phyloP scores from a whole-genome alignment of 2,888 invertebrate genomes.

The Nezara viridula region DNA sequence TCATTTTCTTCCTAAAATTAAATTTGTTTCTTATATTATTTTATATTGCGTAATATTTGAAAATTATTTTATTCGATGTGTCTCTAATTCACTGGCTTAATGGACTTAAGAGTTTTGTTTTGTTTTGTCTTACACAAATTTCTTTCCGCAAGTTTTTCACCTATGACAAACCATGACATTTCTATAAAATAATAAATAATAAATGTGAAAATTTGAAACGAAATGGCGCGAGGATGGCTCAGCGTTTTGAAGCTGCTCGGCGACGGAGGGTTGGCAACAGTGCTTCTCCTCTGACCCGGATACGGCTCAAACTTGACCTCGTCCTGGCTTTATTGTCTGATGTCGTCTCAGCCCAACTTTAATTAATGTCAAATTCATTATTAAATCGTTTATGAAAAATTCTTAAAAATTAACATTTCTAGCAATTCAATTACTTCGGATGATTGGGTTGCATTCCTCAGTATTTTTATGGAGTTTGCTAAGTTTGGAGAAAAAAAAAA shows the following conservation, averaged over 20 bases:
- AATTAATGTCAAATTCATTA: not conserved
- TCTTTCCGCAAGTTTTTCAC: too few relatives aligned
- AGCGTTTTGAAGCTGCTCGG: not conserved
- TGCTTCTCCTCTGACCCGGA: slow-evolving; percentile 30
- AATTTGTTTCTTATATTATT: too few relatives aligned
- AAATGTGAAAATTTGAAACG: not conserved
- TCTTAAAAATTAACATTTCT: not conserved
- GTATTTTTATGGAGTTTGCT: not conserved
- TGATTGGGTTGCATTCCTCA: not conserved
- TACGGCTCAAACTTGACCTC: slow-evolving; percentile 38
- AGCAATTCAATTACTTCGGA: not conserved
- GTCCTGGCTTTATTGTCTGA: not conserved
- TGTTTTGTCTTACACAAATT: too few relatives aligned
- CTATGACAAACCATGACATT: too few relatives aligned
- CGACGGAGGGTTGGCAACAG: slow-evolving; percentile 12
- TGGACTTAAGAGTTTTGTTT: too few relatives aligned
- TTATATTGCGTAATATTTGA: too few relatives aligned
- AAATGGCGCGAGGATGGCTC: not conserved
- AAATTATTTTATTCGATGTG: too few relatives aligned
- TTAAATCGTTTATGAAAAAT: not conserved
- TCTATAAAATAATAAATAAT: too few relatives aligned
- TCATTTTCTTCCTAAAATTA: too few relatives aligned
- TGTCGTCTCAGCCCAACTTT: not conserved
- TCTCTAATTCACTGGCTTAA: too few relatives aligned
- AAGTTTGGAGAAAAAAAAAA: too few relatives aligned